Base-by-base conservation (phyloP, 2,888 invertebrate species). In the Stegophylla sp. region DNA sequence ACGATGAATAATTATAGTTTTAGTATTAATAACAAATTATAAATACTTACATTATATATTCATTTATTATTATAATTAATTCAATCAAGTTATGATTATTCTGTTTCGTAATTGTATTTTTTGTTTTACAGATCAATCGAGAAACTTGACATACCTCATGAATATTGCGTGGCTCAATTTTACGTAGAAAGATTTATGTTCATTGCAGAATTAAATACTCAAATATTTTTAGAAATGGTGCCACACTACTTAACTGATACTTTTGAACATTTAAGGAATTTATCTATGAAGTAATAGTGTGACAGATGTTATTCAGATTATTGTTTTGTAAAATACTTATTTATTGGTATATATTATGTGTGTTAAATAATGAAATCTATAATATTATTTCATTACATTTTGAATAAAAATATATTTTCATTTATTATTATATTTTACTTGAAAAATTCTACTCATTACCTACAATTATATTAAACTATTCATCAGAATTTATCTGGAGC, bases 141-240 rank as follows among this genome's bases (percentile, higher is more conserved):
- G 34, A 79, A 79, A 61, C 28, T 71, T 69, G 79, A 79, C 23
- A 61, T 79, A 79, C 79, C 69, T 12, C 48, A 79, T 41, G 79
- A 79, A 23, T 79, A 79, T 59, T 48, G 61, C 23, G 61, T 61
- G 3, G 20, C 69, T 34, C 69, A 79, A 41, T 71, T 79, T 23
- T 79, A 59, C 23, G 61, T 79, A 1, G 69, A 79, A 66, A 69
- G 79, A n/a, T 79, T 69, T 45, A 61, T 61, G 69, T 69, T 79
- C 17, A 34, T 69, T 17, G 79, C 45, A 5, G 69, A 71, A 17
- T n/a, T 79, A 59, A 61, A 79, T 61, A 28, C 51, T 20, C 69
- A 79, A 71, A 34, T 71, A n/a, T 79, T 79, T 69, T 48, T 61
- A 23, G 61, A 79, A 59, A 79, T 79, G 79, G 69, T 79, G 20